A percentile compares a stretch with the other conserved stretches of the same genome.
These are phyloP conservation scores for Hoplodrina ambigua DNA, from an alignment of 2,888 invertebrate species.

Conservation along the genomic window DNA sequence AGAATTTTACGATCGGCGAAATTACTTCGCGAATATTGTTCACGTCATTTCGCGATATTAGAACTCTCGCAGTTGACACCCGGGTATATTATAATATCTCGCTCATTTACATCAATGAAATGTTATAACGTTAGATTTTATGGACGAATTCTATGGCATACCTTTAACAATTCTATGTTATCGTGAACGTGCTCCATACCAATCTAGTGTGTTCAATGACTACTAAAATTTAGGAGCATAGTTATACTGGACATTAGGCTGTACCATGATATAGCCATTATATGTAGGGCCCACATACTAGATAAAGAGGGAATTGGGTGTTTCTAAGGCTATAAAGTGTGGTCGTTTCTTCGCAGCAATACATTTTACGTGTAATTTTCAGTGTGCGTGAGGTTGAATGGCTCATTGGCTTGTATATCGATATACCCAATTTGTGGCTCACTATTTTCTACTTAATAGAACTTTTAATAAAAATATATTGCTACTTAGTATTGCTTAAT, in stretches of 20 bases:
- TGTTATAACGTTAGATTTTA: slow-evolving; percentile 60
- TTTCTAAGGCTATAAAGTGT: slow-evolving; percentile 48
- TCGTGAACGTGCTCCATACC: slow-evolving; percentile 27
- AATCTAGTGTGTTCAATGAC: slow-evolving; percentile 42
- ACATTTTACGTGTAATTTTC: slow-evolving; percentile 43
- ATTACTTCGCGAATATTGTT: slow-evolving; percentile 67
- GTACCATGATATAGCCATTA: slow-evolving; percentile 30
- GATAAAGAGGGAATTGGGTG: slow-evolving; percentile 47
- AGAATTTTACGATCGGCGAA: slow-evolving; percentile 62
- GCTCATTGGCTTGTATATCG: slow-evolving; percentile 44
- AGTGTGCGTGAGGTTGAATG: slow-evolving; percentile 26
- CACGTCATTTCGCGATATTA: slow-evolving; percentile 61
- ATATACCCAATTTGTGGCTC: slow-evolving; percentile 29
- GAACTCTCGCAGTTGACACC: slow-evolving; percentile 56
- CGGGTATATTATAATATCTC: slow-evolving; percentile 44
- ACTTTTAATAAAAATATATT: not conserved
- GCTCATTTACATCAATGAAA: slow-evolving; percentile 58
- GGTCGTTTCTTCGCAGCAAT: slow-evolving; percentile 46
- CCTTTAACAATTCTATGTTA: slow-evolving; percentile 38
- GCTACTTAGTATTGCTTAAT: slow-evolving; percentile 2
- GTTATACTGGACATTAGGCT: slow-evolving; percentile 41
- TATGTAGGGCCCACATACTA: slow-evolving; percentile 29
- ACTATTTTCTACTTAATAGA: not conserved
- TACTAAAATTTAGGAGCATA: slow-evolving; percentile 45
- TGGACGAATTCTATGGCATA: slow-evolving; percentile 32